Conservation (phyloP, 2,797 vertebrate genomes). For the Rhinoraja longicauda region DNA sequence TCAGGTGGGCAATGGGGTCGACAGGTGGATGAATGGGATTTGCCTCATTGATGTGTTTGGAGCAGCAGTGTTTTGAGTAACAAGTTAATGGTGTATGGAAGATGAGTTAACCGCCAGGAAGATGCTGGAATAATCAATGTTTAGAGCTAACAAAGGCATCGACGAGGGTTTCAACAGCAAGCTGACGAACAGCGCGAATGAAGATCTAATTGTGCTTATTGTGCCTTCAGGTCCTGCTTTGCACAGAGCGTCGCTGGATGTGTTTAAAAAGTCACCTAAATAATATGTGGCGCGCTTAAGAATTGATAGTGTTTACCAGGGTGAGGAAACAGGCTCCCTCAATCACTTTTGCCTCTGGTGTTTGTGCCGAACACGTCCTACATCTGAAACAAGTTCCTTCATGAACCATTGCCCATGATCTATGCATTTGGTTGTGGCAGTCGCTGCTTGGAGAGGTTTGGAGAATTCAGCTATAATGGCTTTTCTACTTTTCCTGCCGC, state of each 20-base stretch:
- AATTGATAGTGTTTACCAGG: conserved; percentile 21
- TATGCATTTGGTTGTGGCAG: background rate
- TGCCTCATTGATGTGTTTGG: no score
- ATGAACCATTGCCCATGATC: conserved; percentile 13
- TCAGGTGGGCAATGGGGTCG: background rate
- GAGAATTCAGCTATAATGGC: background rate
- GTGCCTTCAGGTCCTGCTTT: background rate
- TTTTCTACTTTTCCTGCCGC: background rate
- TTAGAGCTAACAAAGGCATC: background rate
- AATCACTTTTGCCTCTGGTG: conserved; percentile 6
- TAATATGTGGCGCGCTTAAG: background rate
- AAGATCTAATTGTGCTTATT: background rate
- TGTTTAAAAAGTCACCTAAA: conserved; percentile 17
- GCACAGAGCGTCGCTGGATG: background rate
- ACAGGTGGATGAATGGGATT: background rate
- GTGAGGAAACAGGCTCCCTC: background rate
- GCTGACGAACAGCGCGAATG: background rate
- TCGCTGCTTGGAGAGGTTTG: background rate
- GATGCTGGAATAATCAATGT: background rate
- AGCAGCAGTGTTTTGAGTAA: background rate
- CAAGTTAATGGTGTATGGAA: background rate
- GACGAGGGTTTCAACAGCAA: background rate
- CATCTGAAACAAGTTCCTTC: conserved; percentile 6
- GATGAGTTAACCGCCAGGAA: background rate
- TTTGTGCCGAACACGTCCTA: background rate